Evolutionary conservation across 2,888 invertebrate genomes (phyloP), one percentile per base, ranked within the genome.

Genomic region (Cacoxenus indagator): DNA sequence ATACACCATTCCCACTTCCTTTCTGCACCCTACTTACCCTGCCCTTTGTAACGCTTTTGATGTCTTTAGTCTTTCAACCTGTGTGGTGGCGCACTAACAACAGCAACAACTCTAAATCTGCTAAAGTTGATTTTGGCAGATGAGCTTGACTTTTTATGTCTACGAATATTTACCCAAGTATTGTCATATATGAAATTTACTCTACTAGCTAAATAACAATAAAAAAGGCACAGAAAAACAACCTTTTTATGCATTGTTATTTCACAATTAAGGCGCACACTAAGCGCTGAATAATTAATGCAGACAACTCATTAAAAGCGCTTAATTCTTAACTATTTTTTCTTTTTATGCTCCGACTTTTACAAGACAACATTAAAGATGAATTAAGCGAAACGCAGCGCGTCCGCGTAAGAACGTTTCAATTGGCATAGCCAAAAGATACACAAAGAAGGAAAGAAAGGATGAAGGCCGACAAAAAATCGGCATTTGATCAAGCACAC

Each of bases 331-430:
- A 2, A 1, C 5, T 14, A 0, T 37, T 37, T 37, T 4, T 37
- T 37, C 14, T 37, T 37, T 37, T 37, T 37, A 37, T 37, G 2
- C 5, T 37, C 37, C 14, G 2, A 37, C 5, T 78, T 78, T 81
- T 78, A 68, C 73, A 51, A 69, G 74, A 78, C 83, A 81, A 78
- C 54, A 54, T 54, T 54, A 54, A 26, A 26, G 19, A 14, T 11
- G 24, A 22, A 54, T 54, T 54, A 22, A 1, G 54, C 24, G 22
- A 24, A 24, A 54, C 24, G 26, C 17, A 59, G 31, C 19, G 29
- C 59, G 31, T 59, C 31, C 59, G 29, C 9, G 59, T 31, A 9
- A 31, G 19, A 19, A 17, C 31, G 8, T 31, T 59, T 59, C 31
- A 59, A 59, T 59, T 59, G 59, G 31, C 37, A 59, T 8, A 54